Evolutionary conservation across 1,140 invertebrate species (phyloP).

Genomic region (Lucilia cuprina): DNA sequence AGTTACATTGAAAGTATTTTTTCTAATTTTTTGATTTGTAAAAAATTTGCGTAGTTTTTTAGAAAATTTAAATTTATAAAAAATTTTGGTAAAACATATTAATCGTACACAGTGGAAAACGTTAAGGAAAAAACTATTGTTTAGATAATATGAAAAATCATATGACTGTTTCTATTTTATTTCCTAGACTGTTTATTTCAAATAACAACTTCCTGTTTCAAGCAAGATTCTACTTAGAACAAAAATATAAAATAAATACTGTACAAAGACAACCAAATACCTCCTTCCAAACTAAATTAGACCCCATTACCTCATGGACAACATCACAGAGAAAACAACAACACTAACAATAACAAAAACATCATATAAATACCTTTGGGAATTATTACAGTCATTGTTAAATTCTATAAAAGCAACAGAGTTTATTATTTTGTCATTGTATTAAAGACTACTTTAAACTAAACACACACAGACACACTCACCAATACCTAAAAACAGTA

Average conservation of each 20-base stretch:
- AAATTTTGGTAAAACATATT: no score
- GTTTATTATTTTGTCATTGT: slow-evolving; percentile 24
- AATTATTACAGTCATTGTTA: slow-evolving; percentile 30
- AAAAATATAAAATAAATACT: no score
- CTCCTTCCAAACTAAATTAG: background rate
- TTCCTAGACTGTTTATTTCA: no score
- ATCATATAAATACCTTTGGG: slow-evolving; percentile 33
- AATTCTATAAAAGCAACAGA: slow-evolving; percentile 27
- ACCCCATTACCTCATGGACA: background rate
- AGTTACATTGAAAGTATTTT: no score
- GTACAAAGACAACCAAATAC: background rate
- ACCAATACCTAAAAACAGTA: background rate
- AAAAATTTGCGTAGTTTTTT: no score
- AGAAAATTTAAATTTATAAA: no score
- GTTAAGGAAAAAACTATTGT: no score
- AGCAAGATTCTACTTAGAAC: background rate
- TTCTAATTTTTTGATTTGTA: no score
- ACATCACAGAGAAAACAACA: background rate
- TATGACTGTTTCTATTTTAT: no score
- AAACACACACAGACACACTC: background rate
- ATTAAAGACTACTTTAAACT: background rate
- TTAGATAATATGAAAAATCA: no score
- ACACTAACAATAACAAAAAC: background rate
- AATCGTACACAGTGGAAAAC: no score
- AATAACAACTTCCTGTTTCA: background rate